Evolutionary conservation across 2,888 invertebrate species (phyloP).

Genomic region (Pollenia griseotomentosa): DNA sequence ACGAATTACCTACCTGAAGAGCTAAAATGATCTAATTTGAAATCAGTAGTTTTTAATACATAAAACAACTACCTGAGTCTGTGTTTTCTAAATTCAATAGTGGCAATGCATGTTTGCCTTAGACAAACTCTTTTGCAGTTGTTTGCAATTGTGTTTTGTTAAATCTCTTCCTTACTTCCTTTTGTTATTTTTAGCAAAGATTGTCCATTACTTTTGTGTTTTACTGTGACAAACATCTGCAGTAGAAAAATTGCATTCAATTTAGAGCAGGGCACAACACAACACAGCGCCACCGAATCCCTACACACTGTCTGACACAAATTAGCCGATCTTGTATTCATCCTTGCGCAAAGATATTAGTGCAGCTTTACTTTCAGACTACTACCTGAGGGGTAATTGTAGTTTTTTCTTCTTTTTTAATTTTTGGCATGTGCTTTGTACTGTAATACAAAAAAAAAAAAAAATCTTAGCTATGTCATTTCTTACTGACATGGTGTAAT

Average conservation of each 20-base stretch:
- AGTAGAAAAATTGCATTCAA: background rate
- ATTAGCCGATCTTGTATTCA: background rate
- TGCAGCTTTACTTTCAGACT: background rate
- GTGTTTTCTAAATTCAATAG: background rate
- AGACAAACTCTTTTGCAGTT: background rate
- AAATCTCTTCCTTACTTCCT: conserved; percentile 25
- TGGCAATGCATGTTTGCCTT: background rate
- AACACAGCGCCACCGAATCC: background rate
- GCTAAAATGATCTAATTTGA: conserved; percentile 28
- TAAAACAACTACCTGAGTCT: conserved; percentile 28
- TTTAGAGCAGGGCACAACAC: background rate
- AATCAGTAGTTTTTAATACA: background rate
- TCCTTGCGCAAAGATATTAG: conserved; percentile 22
- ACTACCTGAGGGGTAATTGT: conserved; percentile 17
- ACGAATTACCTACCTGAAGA: background rate
- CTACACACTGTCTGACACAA: background rate
- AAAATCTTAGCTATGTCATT: background rate
- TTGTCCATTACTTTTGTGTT: background rate
- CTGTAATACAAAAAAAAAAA: background rate
- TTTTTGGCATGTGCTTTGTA: conserved; percentile 10
- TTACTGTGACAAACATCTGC: conserved; percentile 40
- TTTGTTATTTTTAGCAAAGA: background rate
- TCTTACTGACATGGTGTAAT: background rate
- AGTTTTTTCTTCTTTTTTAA: background rate
- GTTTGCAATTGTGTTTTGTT: conserved; percentile 4